phyloP scores from a whole-genome alignment of 2,113 vertebrate species.

The Struthio camelus region DNA sequence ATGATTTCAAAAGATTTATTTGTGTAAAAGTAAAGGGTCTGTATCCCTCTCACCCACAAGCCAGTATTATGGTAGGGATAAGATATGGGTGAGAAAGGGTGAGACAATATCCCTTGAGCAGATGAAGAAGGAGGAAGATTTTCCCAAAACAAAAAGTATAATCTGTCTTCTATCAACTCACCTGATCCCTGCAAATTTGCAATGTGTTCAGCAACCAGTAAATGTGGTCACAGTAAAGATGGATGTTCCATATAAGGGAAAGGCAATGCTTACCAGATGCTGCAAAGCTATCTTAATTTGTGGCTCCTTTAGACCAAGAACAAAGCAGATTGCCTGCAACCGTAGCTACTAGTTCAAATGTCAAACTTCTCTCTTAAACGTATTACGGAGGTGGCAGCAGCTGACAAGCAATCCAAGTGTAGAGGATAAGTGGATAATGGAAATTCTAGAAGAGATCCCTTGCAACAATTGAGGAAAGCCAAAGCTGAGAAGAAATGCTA shows the following conservation, averaged over 20 bases:
- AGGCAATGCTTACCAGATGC: background rate
- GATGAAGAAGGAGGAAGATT: background rate
- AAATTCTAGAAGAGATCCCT: background rate
- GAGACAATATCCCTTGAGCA: background rate
- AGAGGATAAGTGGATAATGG: background rate
- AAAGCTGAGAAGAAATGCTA: slow-evolving; percentile 12
- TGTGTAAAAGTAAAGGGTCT: background rate
- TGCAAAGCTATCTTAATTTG: slow-evolving; percentile 16
- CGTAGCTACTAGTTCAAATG: slow-evolving; percentile 27
- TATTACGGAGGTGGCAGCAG: background rate
- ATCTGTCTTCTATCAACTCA: background rate
- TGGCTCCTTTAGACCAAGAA: slow-evolving; percentile 34
- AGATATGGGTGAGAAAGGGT: background rate
- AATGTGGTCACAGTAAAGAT: background rate
- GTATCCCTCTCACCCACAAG: background rate
- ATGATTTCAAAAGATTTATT: background rate
- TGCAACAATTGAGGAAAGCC: background rate
- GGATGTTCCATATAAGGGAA: background rate
- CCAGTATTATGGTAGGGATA: background rate
- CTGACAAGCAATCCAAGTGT: slow-evolving; percentile 9
- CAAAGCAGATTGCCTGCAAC: slow-evolving; percentile 2
- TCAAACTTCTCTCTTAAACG: slow-evolving; percentile 30
- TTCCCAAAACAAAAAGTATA: background rate
- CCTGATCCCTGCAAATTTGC: background rate
- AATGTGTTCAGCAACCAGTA: background rate